Conservation (phyloP, 1,140 invertebrate species). For the Melanaphis sacchari region DNA sequence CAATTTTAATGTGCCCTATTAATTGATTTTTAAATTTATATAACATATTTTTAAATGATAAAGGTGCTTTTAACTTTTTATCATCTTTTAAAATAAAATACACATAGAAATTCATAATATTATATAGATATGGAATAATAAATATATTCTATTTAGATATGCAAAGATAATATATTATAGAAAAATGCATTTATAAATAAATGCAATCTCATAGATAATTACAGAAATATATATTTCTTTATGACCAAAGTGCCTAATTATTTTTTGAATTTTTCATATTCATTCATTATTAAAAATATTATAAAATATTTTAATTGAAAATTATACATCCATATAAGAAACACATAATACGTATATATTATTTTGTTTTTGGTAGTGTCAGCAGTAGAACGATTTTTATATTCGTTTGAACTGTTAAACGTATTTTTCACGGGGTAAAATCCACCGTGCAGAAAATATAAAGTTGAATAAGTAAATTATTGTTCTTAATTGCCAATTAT, state of each 20-base stretch:
- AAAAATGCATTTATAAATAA: background rate
- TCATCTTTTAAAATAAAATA: background rate
- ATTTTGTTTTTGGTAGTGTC: background rate
- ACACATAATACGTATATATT: background rate
- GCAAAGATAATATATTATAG: background rate
- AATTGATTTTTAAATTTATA: background rate
- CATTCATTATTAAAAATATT: background rate
- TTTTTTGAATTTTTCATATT: background rate
- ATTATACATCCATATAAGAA: background rate
- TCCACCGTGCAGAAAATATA: background rate
- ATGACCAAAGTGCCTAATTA: background rate
- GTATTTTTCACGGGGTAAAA: background rate
- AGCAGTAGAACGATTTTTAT: background rate
- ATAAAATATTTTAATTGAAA: background rate
- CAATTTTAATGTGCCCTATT: background rate
- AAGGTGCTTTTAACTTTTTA: background rate
- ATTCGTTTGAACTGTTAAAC: background rate
- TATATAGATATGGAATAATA: background rate
- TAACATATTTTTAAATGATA: background rate
- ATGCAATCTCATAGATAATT: background rate
- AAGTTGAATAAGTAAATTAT: conserved; percentile 6
- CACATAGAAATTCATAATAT: background rate
- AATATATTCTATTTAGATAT: background rate
- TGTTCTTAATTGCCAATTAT: conserved; percentile 22
- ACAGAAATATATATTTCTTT: background rate